Percentiles rank a stretch among this genome's conserved stretches.
Evolutionary conservation across 1,140 invertebrate species (phyloP).

Genomic region (Macrobrachium nipponense): DNA sequence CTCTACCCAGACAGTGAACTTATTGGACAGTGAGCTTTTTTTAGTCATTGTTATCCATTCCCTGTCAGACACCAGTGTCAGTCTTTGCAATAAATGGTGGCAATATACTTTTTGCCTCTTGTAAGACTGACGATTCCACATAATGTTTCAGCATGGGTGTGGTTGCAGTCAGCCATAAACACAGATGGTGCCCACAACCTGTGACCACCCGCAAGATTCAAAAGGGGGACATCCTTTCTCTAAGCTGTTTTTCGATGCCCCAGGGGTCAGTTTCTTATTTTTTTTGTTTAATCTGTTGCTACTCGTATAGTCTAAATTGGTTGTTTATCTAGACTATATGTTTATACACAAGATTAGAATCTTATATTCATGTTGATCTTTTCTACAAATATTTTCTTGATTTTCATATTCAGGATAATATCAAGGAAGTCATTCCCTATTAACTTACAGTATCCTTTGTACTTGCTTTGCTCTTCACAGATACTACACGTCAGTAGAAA

Average conservation of each 20-base stretch:
- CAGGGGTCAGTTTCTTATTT: slow-evolving; percentile 29
- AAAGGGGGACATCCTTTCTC: slow-evolving; percentile 43
- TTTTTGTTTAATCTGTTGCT: neutral
- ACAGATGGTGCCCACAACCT: slow-evolving; percentile 53
- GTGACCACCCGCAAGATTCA: slow-evolving; percentile 38
- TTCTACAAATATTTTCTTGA: no score
- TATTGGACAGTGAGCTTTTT: slow-evolving; percentile 41
- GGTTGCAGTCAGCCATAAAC: slow-evolving; percentile 53
- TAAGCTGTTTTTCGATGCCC: slow-evolving; percentile 35
- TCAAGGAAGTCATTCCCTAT: no score
- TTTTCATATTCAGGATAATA: no score
- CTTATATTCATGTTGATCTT: no score
- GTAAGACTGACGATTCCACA: neutral
- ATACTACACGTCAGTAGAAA: slow-evolving; percentile 47
- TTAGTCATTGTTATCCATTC: neutral
- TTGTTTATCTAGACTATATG: no score
- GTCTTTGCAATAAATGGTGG: neutral
- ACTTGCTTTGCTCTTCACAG: neutral
- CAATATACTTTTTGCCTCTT: neutral
- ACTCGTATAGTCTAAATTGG: neutral
- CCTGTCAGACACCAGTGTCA: no score
- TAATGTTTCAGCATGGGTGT: slow-evolving; percentile 31
- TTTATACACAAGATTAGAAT: no score
- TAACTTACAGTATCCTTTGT: no score
- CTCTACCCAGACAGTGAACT: slow-evolving; percentile 39